Evolutionary conservation across 2,888 invertebrate species (phyloP), one percentile per base, ranked within the genome.

Genomic region (Amphiduros pacificus): DNA sequence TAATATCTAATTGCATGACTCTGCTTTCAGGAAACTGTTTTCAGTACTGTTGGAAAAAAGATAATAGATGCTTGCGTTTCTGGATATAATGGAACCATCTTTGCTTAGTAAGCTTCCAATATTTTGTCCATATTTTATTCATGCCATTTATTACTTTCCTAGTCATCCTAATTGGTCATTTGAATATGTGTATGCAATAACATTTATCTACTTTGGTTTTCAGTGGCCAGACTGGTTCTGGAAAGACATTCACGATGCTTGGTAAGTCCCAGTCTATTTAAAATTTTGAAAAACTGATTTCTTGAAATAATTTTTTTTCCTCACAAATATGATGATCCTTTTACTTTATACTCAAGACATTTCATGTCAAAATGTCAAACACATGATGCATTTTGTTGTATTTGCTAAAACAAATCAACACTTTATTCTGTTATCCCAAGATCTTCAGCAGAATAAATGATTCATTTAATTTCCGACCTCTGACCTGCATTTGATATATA

Each of bases 181-280:
- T 20, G 28, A 14, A 11, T 27, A 52, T 22, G 11, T 52, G 17
- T 36, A 36, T 36, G 36, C 36, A 36, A 36, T 11, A 36, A 9
- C n/a, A n/a, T n/a, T n/a, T n/a, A n/a, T n/a, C n/a, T 17, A 36
- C 36, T 36, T 36, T 36, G 9, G 6, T 22, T 44, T 44, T n/a
- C 44, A 44, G 44, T 44, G 44, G 44, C 0, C 83, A 83, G 71
- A 83, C 83, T 17, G 83, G 83, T 1, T 81, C 81, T 26, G 84
- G 84, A 4, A 84, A 84, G 67, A 83, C 83, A 1, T 82, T 78
- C 66, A 84, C 83, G 3, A 84, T 84, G 84, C 61, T 83, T 17
- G 83, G 83, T 59, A 49, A 44, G 62, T 48, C n/a, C 9, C 11
- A 36, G 17, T n/a, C n/a, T n/a, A n/a, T n/a, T n/a, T n/a, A 36